These are phyloP conservation scores for Zaprionus camerounensis DNA, from an alignment of 1,140 invertebrate species.

Conservation along the genomic window DNA sequence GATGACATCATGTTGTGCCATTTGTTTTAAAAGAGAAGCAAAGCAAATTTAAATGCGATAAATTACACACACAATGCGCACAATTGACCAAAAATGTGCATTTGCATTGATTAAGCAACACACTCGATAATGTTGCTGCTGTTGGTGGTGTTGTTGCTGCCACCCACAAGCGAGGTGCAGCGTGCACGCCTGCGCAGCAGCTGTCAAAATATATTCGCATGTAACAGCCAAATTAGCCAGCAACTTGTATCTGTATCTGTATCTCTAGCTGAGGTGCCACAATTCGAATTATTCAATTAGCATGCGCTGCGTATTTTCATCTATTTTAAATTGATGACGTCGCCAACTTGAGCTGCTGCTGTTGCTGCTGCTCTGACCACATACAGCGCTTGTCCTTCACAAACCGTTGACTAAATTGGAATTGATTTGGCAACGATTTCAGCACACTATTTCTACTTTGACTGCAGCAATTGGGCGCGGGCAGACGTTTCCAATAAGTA, in stretches of 20 bases:
- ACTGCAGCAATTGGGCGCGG: background rate
- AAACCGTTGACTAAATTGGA: conserved; percentile 77
- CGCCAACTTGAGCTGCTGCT: conserved; percentile 50
- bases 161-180: conserved; percentile 45
- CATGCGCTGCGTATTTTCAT: conserved; percentile 81
- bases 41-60: conserved; percentile 71
- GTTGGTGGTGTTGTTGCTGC: conserved; percentile 26
- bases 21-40: conserved; percentile 71
- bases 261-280: conserved; percentile 60
- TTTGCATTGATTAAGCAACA: conserved; percentile 71
- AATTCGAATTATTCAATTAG: conserved; percentile 82
- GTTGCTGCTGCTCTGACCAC: background rate
- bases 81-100: conserved; percentile 80
- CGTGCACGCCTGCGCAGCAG: conserved; percentile 49
- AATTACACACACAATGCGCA: conserved; percentile 59
- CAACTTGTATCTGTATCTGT: conserved; percentile 52
- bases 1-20: conserved; percentile 71
- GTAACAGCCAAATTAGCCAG: conserved; percentile 70
- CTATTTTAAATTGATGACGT: conserved; percentile 81
- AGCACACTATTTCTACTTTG: background rate
- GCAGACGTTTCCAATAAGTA: conserved; percentile 32
- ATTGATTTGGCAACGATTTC: conserved; percentile 74
- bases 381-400: conserved; percentile 62
- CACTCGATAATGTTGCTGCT: conserved; percentile 6
- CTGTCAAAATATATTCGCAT: conserved; percentile 75